A percentile compares a stretch with the other conserved stretches of the same genome.
Conservation (phyloP, 1,140 invertebrate genomes). For the Apis florea region DNA sequence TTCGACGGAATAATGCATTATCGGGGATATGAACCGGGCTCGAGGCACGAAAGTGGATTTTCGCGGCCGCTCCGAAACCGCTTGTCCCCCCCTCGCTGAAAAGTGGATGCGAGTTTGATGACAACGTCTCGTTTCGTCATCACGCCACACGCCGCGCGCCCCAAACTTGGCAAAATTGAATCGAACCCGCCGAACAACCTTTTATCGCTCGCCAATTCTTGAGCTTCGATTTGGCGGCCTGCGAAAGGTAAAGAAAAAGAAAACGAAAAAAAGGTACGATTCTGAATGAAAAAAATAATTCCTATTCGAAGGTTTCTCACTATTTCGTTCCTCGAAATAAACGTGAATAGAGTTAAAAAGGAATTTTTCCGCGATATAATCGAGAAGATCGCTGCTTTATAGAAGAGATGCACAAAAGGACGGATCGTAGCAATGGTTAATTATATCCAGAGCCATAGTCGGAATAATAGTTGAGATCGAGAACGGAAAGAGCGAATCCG, state of each 20-base stretch:
- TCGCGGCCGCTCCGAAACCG: conserved; percentile 4
- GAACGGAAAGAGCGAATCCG: too few relatives aligned
- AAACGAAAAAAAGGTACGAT: too few relatives aligned
- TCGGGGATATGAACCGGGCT: neutral
- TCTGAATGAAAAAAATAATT: conserved; percentile 6
- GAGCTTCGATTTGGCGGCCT: too few relatives aligned
- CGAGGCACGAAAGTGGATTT: conserved; percentile 49
- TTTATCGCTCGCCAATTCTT: conserved; percentile 35
- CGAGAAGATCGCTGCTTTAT: neutral
- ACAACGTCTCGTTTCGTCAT: conserved; percentile 21
- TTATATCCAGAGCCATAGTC: too few relatives aligned
- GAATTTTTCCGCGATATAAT: neutral
- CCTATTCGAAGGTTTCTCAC: neutral
- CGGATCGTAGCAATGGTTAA: too few relatives aligned
- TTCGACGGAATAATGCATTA: conserved; percentile 36
- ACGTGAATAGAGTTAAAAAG: neutral
- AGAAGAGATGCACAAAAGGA: neutral
- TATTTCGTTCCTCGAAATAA: conserved; percentile 2
- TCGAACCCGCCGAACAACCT: conserved; percentile 38
- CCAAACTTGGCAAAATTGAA: conserved; percentile 56
- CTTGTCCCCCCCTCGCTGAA: conserved; percentile 34
- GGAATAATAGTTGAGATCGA: too few relatives aligned
- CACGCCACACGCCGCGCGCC: neutral
- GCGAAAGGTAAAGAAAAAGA: too few relatives aligned
- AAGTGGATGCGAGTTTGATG: conserved; percentile 58